phyloP scores from a whole-genome alignment of 2,888 invertebrate species.

The Synanthedon andrenaeformis region DNA sequence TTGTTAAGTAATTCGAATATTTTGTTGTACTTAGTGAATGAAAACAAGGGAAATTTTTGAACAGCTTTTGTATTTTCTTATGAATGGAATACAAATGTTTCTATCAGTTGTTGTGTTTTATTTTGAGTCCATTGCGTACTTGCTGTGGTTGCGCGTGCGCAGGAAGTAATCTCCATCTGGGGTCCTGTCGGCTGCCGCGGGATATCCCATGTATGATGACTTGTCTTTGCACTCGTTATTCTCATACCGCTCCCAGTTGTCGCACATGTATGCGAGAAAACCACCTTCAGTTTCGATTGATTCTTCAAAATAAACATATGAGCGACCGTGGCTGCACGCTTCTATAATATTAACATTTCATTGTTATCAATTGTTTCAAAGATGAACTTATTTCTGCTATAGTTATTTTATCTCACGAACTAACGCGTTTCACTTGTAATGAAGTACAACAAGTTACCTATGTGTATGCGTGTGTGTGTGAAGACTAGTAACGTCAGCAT shows the following conservation, averaged over 20 bases:
- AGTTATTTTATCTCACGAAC: too few relatives aligned
- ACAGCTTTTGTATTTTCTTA: background rate
- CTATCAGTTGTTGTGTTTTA: background rate
- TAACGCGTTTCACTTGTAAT: too few relatives aligned
- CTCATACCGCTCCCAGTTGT: slow-evolving; percentile 57
- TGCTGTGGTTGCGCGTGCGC: slow-evolving; percentile 65
- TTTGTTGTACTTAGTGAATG: too few relatives aligned
- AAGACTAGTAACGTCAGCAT: too few relatives aligned
- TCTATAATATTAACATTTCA: slow-evolving; percentile 39
- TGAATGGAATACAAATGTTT: background rate
- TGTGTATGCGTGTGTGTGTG: too few relatives aligned
- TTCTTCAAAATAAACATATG: slow-evolving; percentile 73
- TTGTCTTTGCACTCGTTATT: slow-evolving; percentile 42
- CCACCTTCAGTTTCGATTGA: slow-evolving; percentile 68
- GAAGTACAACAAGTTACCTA: too few relatives aligned
- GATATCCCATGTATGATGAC: slow-evolving; percentile 68
- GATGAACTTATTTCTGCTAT: too few relatives aligned
- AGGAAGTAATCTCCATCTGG: slow-evolving; percentile 70
- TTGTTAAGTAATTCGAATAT: too few relatives aligned
- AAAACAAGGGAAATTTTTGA: too few relatives aligned
- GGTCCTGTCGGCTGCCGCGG: slow-evolving; percentile 21
- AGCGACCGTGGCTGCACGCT: slow-evolving; percentile 77
- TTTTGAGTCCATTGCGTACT: slow-evolving; percentile 57
- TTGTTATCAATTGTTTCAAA: too few relatives aligned
- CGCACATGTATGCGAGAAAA: slow-evolving; percentile 71